phyloP scores from a whole-genome alignment of 2,113 vertebrate genomes.

The Stictonetta naevosa region DNA sequence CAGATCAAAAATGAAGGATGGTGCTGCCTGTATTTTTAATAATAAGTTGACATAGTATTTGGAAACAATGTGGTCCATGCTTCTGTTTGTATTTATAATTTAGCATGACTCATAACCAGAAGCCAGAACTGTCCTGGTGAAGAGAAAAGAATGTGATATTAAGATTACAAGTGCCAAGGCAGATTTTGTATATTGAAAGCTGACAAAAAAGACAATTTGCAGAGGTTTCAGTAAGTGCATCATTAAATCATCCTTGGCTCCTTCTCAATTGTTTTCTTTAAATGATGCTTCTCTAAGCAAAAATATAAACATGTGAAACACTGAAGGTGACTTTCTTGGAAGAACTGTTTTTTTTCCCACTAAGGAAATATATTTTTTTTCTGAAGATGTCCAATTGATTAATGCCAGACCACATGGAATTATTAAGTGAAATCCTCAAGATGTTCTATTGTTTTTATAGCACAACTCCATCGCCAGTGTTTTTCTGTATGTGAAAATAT shows the following conservation, averaged over 20 bases:
- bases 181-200: constrained; percentile 35
- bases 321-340: constrained; percentile 72
- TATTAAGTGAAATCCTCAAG: constrained; percentile 51
- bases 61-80: background rate
- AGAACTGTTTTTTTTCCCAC: constrained; percentile 32
- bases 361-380: constrained; percentile 24
- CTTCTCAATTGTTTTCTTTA: background rate
- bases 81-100: constrained; percentile 54
- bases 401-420: constrained; percentile 63
- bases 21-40: background rate
- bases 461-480: constrained; percentile 44
- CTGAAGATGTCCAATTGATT: constrained; percentile 69
- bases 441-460: constrained; percentile 67
- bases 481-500: constrained; percentile 50
- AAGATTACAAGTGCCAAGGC: constrained; percentile 39
- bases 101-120: constrained; percentile 42
- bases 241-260: constrained; percentile 70
- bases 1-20: background rate
- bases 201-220: constrained; percentile 64
- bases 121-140: constrained; percentile 43
- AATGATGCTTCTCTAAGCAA: constrained; percentile 63
- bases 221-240: constrained; percentile 47
- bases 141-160: constrained; percentile 46
- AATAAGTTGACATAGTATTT: background rate
- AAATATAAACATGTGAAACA: constrained; percentile 66